Percentiles rank a stretch among this genome's conserved stretches.
phyloP scores from a whole-genome alignment of 1,140 invertebrate species.

The Cotesia vestalis region DNA sequence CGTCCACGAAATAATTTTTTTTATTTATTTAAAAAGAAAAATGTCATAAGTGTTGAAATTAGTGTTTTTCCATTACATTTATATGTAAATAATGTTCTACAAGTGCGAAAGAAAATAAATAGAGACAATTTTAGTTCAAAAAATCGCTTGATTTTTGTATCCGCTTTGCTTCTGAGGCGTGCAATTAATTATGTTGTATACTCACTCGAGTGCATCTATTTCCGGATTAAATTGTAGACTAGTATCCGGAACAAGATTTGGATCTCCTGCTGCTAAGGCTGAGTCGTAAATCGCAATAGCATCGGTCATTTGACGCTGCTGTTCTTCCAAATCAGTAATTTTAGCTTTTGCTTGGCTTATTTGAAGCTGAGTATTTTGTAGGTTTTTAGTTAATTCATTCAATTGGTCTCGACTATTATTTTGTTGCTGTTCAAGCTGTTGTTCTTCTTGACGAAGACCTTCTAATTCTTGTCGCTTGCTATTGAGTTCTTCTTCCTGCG shows the following conservation, averaged over 20 bases:
- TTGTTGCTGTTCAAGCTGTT: conserved; percentile 78
- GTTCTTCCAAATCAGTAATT: conserved; percentile 84
- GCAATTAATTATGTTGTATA: conserved; percentile 19
- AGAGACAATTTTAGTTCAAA: too few species aligned
- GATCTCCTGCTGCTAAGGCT: conserved; percentile 77
- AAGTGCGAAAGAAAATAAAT: too few species aligned
- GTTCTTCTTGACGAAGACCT: conserved; percentile 81
- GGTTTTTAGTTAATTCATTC: conserved; percentile 76
- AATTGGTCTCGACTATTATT: conserved; percentile 75
- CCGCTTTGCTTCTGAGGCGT: too few species aligned
- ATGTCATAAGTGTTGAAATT: too few species aligned
- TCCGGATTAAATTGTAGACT: conserved; percentile 74
- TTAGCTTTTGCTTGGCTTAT: conserved; percentile 90
- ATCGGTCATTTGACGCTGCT: conserved; percentile 79
- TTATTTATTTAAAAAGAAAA: too few species aligned
- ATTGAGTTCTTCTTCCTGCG: conserved; percentile 85
- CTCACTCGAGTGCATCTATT: conserved; percentile 69
- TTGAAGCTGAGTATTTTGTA: conserved; percentile 83
- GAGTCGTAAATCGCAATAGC: conserved; percentile 77
- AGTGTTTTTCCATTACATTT: too few species aligned
- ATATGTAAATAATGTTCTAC: too few species aligned
- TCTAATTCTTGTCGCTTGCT: conserved; percentile 83
- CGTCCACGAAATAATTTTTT: too few species aligned
- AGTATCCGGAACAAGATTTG: conserved; percentile 72
- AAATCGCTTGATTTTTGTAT: too few species aligned